phyloP scores from a whole-genome alignment of 2,113 vertebrate genomes.

The Phylloscopus whistleri region DNA sequence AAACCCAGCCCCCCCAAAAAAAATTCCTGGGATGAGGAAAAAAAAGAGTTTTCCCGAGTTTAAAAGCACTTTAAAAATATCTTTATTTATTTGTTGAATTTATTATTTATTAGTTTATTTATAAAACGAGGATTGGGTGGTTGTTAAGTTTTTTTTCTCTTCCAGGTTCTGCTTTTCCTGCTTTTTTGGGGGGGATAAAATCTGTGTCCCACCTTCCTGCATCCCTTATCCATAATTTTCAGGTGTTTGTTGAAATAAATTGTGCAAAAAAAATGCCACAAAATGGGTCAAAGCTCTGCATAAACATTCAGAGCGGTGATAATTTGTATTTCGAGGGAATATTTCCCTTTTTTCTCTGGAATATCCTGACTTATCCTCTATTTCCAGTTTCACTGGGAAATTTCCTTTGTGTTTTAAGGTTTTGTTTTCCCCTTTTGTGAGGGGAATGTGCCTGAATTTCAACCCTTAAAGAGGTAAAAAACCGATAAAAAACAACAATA shows the following conservation, averaged over 20 bases:
- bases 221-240: background rate
- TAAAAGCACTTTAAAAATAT: too few species aligned
- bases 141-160: too few species aligned
- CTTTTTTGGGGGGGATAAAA: background rate
- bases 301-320: accelerated
- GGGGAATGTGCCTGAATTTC: too few species aligned
- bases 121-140: too few species aligned
- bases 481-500: too few species aligned
- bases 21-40: too few species aligned
- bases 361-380: background rate
- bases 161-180: background rate
- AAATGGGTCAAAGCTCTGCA: background rate
- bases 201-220: accelerated
- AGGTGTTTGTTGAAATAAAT: background rate
- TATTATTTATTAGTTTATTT: too few species aligned
- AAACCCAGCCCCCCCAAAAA: too few species aligned
- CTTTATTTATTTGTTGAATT: too few species aligned
- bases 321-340: background rate
- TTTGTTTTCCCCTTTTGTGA: background rate
- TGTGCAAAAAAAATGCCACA: background rate
- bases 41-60: too few species aligned
- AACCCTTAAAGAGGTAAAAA: too few species aligned
- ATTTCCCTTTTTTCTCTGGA: background rate
- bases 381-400: background rate
- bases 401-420: background rate